Evolutionary conservation across 1,140 invertebrate species (phyloP).

Genomic region (Halictus rubicundus): DNA sequence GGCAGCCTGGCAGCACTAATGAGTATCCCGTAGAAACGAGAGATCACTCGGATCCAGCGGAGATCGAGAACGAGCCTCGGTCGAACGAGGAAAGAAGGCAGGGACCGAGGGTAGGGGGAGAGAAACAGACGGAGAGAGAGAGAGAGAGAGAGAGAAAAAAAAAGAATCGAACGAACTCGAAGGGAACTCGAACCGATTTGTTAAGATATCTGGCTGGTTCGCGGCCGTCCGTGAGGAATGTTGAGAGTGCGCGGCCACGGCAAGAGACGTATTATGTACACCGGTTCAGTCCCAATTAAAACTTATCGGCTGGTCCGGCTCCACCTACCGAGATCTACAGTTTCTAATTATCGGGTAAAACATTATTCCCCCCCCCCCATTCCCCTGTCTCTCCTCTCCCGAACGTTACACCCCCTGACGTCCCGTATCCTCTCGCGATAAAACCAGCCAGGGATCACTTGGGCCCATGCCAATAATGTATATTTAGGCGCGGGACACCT

Average conservation of each 20-base stretch:
- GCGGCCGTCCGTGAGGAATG: constrained; percentile 45
- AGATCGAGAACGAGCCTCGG: constrained; percentile 59
- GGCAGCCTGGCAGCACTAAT: constrained; percentile 53
- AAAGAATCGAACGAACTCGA: constrained; percentile 15
- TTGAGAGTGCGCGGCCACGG: constrained; percentile 22
- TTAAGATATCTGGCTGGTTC: constrained; percentile 47
- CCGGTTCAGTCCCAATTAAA: constrained; percentile 50
- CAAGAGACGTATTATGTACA: constrained; percentile 39
- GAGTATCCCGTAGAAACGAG: constrained; percentile 50
- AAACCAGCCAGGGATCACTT: constrained; percentile 57
- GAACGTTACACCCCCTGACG: no score
- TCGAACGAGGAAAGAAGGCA: constrained; percentile 39
- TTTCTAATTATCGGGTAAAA: constrained; percentile 66
- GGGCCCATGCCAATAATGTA: constrained; percentile 58
- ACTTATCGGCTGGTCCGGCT: constrained; percentile 28
- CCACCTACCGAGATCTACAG: constrained; percentile 30
- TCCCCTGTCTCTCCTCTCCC: neutral
- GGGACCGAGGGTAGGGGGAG: constrained; percentile 32
- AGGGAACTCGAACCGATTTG: constrained; percentile 45
- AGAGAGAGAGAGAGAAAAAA: constrained; percentile 34
- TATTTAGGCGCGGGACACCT: constrained; percentile 61
- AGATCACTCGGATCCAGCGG: constrained; percentile 31
- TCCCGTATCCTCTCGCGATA: constrained; percentile 40
- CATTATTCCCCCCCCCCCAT: constrained; percentile 46
- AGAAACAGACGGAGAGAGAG: constrained; percentile 33